Evolutionary conservation across 2,888 invertebrate genomes (phyloP).

Genomic region (Phragmatobia fuliginosa): DNA sequence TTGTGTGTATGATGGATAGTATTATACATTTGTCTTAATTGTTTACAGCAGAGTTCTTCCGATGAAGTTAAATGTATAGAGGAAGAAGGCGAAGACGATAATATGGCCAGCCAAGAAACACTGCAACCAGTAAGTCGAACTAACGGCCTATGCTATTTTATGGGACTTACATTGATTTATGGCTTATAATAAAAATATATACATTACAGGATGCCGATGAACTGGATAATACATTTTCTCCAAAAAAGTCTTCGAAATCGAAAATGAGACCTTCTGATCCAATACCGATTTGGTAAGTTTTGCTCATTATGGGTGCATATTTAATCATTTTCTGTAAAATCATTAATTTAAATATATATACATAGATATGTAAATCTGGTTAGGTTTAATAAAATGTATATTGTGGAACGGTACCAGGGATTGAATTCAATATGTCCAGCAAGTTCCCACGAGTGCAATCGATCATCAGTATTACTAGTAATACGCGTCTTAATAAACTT

Average conservation of each 20-base stretch:
- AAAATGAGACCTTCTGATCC: slow-evolving; percentile 89
- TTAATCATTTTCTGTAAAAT: too few species aligned
- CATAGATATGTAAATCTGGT: too few species aligned
- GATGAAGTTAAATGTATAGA: slow-evolving; percentile 91
- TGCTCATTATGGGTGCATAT: background rate
- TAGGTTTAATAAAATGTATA: too few species aligned
- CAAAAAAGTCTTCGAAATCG: slow-evolving; percentile 69
- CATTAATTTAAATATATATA: too few species aligned
- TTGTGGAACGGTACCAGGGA: too few species aligned
- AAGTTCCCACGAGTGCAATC: too few species aligned
- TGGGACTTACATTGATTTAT: background rate
- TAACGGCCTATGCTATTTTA: background rate
- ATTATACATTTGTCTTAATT: background rate
- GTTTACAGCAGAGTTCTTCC: slow-evolving; percentile 85
- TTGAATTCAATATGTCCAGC: too few species aligned
- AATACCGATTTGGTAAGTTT: slow-evolving; percentile 90
- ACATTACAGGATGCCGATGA: slow-evolving; percentile 67
- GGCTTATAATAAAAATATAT: slow-evolving; percentile 3
- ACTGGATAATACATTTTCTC: slow-evolving; percentile 74
- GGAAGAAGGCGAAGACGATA: slow-evolving; percentile 89
- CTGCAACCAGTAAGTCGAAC: slow-evolving; percentile 72
- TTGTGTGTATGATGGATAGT: background rate
- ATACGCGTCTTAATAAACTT: too few species aligned
- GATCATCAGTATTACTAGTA: too few species aligned
- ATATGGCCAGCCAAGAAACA: slow-evolving; percentile 83